Evolutionary conservation across 2,888 invertebrate genomes (phyloP).

Genomic region (Melieria crassipennis): DNA sequence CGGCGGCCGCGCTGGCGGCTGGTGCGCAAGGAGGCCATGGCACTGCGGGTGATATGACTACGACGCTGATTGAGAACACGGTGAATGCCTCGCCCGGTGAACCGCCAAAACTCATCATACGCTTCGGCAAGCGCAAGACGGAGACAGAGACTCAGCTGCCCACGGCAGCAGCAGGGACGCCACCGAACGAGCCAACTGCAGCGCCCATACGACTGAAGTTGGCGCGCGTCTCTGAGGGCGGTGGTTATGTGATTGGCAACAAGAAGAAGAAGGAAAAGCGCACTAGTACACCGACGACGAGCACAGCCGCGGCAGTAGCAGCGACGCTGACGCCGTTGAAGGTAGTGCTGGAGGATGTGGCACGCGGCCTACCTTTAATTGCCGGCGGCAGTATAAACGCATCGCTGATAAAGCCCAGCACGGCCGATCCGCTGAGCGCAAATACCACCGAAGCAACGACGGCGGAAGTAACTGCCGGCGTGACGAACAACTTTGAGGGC

Average conservation of each 20-base stretch:
- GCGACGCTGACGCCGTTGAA: slow-evolving; percentile 18
- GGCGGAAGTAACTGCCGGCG: slow-evolving; percentile 2
- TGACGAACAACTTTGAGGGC: slow-evolving; percentile 12
- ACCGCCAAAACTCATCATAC: slow-evolving; percentile 80
- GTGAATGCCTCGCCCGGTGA: slow-evolving; percentile 63
- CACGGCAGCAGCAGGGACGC: slow-evolving; percentile 56
- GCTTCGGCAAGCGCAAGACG: slow-evolving; percentile 68
- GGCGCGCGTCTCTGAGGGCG: slow-evolving; percentile 82
- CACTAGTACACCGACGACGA: slow-evolving; percentile 27
- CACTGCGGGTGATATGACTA: slow-evolving; percentile 56
- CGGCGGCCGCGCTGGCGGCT: slow-evolving; percentile 66
- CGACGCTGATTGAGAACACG: slow-evolving; percentile 67
- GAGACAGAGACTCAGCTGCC: slow-evolving; percentile 31
- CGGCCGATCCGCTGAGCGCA: slow-evolving; percentile 27
- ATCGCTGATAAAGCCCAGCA: not conserved
- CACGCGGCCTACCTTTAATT: slow-evolving; percentile 14
- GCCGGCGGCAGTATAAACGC: slow-evolving; percentile 3
- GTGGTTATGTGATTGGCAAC: slow-evolving; percentile 66
- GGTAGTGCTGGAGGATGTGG: no score
- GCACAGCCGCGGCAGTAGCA: slow-evolving; percentile 36
- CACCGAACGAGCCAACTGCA: slow-evolving; percentile 56
- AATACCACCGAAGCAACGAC: slow-evolving; percentile 28
- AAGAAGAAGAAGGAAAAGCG: slow-evolving; percentile 47
- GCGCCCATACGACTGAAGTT: slow-evolving; percentile 87
- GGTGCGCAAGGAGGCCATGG: slow-evolving; percentile 42